Base-by-base conservation (phyloP, 2,113 vertebrate species). In the Tylochromis polylepis region DNA sequence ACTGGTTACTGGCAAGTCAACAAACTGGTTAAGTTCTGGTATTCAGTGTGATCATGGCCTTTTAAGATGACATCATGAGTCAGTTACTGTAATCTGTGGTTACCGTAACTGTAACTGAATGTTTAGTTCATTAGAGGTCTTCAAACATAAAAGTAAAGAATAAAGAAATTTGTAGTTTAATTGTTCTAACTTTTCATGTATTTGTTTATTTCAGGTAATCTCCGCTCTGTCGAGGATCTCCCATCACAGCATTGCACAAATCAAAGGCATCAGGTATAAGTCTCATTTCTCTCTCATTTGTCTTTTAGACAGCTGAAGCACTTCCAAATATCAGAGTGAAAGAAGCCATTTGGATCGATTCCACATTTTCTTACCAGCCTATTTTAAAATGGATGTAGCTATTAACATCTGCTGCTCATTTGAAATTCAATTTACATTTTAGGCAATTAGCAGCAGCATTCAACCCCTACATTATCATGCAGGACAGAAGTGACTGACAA, bases 141-240 rank as follows among this genome's bases (percentile, higher is more conserved):
- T 43, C 38, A 70, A 15, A 65, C 60, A 72, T 72, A 11, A 72
- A 9, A 16, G 22, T 24, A 46, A 72, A 72, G 22, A 46, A 11
- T 15, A 46, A 72, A 46, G 16, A 24, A 20, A 27, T 78, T 18
- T 20, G 58, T 20, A 53, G 3, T 18, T 67, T 4, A 59, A 8
- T 12, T 62, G 51, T 14, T 16, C 7, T 82, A 16, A 87, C 8
- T 8, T 5, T 53, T 79, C 85, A 4, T 82, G 3, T 85, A 87
- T 90, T 90, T 94, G 6, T 94, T 84, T 91, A 3, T 96, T 95
- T 11, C 96, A 99, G 98, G 98, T 99, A 56, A 99, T 99, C 93
- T 99, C 98, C 0, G 97, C 98, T 0, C 96, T 99, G 60, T 99
- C 98, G 16, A 96, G 98, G 80, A 97, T 99, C 87, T 99, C 98